Evolutionary conservation across 2,797 vertebrate genomes (phyloP), one percentile per base, ranked within the genome.

Genomic region (Apogon talboti): DNA sequence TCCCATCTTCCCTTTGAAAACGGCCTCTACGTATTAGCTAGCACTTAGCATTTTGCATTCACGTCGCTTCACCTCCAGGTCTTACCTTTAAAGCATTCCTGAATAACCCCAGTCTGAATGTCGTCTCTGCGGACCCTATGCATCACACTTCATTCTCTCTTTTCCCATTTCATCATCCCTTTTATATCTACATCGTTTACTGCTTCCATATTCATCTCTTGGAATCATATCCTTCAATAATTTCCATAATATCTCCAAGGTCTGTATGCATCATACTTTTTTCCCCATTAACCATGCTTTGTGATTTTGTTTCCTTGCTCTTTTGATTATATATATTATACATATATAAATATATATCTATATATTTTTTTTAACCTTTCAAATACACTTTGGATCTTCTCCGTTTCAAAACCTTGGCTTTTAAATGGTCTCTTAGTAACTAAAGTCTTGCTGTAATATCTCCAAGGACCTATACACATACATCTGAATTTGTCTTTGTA

Each of bases 1-100:
- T 74, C 65, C 66, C 35, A 70, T 81, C 74, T 74, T 67, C 12
- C 66, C 65, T 85, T 81, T 76, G 64, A 79, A 76, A 86, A 86
- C 56, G 50, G 55, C 58, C 75, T 75, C 76, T n/a, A 57, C 81
- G 65, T 80, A 84, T 90, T 82, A 87, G 67, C 33, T 37, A 15
- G 48, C 71, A 76, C 75, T 83, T 82, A 62, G 63, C 48, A 71
- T 73, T 72, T 55, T 69, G 47, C 60, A 65, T 69, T 86, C 80
- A 78, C 28, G 43, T 84, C 12, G 30, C 54, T 56, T 80, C 58
- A 71, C 66, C 64, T 70, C n/a, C 18, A 46, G 4, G 70, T 78
- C 54, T 74, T 71, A 82, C 56, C 59, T 83, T 82, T 71, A 83
- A 87, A 79, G 72, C 54, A 24, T 69, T 79, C 73, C 66, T 71